Evolutionary conservation across 2,797 vertebrate genomes (phyloP).

Genomic region (Cyprinella venusta): DNA sequence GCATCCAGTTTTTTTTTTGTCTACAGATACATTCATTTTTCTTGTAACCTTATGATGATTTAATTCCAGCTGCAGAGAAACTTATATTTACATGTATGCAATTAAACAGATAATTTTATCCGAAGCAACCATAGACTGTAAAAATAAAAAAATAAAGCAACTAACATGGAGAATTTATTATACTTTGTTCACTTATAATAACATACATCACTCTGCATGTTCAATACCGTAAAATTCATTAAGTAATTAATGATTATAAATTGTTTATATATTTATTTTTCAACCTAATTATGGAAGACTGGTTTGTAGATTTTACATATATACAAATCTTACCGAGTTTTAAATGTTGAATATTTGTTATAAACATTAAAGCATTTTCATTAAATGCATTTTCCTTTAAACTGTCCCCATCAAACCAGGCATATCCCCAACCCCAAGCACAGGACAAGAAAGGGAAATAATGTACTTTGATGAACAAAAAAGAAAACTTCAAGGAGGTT

Average conservation of each 20-base stretch:
- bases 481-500: slow-evolving; percentile 8
- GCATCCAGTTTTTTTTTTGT: not conserved
- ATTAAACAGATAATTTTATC: not conserved
- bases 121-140: not conserved
- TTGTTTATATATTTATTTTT: not conserved
- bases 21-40: not conserved
- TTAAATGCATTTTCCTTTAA: not conserved
- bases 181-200: not conserved
- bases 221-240: not conserved
- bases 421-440: not conserved
- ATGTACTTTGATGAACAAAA: not conserved
- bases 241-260: not conserved
- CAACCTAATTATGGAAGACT: not conserved
- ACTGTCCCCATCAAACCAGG: not conserved
- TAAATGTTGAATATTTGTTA: not conserved
- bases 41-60: not conserved
- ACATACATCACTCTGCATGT: not conserved
- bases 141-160: too few species aligned
- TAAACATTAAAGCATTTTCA: not conserved
- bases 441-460: not conserved
- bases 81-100: not conserved
- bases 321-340: not conserved
- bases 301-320: not conserved
- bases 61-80: not conserved
- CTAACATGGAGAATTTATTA: not conserved